Evolutionary conservation across 2,888 invertebrate species (phyloP).

Genomic region (Bruchidius siliquastri): DNA sequence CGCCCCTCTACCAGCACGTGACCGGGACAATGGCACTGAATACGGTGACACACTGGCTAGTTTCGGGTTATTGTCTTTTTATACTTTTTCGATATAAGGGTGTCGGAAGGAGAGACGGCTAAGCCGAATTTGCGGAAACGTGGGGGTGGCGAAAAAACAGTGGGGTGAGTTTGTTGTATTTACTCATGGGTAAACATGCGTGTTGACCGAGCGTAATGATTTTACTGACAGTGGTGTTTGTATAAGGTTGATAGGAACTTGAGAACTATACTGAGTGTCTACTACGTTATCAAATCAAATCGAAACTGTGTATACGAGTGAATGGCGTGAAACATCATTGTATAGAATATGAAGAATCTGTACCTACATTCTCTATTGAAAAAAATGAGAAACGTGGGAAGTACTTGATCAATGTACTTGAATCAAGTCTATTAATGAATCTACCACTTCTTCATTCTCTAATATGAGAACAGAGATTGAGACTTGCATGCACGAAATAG

Average conservation of each 20-base stretch:
- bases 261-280: neutral
- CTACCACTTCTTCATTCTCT: too few species aligned
- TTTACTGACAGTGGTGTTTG: neutral
- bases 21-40: neutral
- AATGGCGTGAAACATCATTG: too few species aligned
- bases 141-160: neutral
- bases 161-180: neutral
- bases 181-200: neutral
- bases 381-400: too few species aligned
- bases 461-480: too few species aligned
- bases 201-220: neutral
- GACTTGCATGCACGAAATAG: neutral
- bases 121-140: neutral
- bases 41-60: neutral
- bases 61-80: neutral
- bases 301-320: too few species aligned
- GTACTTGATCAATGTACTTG: too few species aligned
- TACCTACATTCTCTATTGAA: too few species aligned
- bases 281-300: too few species aligned
- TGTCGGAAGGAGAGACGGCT: neutral
- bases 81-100: neutral
- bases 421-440: too few species aligned
- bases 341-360: too few species aligned
- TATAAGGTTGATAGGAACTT: neutral
- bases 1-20: neutral